These are phyloP conservation scores for Periophthalmus magnuspinnatus DNA, from an alignment of 2,797 vertebrate genomes.

Conservation along the genomic window DNA sequence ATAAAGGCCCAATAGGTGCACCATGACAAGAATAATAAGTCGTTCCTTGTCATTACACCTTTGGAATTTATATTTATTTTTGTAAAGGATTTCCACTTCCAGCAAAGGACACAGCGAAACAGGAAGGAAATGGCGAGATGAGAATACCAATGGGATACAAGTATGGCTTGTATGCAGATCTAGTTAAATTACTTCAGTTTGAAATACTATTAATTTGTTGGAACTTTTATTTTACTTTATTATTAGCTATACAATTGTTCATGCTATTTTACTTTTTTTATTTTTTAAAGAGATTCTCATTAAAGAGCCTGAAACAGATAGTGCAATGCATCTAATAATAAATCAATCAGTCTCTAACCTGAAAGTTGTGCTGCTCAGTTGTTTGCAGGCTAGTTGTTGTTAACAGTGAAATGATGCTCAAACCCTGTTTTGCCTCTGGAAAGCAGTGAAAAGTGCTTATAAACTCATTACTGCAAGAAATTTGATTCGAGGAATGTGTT, in stretches of 20 bases:
- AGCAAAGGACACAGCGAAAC: constrained; percentile 46
- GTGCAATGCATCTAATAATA: no score
- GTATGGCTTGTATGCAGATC: background rate
- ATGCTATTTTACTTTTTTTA: background rate
- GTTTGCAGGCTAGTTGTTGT: background rate
- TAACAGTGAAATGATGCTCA: background rate
- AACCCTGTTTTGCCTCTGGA: background rate
- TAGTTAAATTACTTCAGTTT: background rate
- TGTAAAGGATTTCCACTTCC: constrained; percentile 18
- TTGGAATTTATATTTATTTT: constrained; percentile 49
- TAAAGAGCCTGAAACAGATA: background rate
- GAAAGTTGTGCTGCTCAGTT: no score
- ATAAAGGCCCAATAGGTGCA: constrained; percentile 55
- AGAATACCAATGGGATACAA: constrained; percentile 27
- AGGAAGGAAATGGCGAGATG: no score
- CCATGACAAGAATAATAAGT: constrained; percentile 54
- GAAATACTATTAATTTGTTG: background rate
- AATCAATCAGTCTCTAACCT: no score
- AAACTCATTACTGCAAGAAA: background rate
- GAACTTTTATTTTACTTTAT: background rate
- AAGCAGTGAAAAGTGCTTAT: background rate
- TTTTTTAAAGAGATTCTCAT: background rate
- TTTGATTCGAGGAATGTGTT: background rate
- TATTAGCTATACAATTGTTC: background rate
- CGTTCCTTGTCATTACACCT: constrained; percentile 45